Conservation (phyloP, 2,888 invertebrate genomes). For the Siphlonurus alternatus region DNA sequence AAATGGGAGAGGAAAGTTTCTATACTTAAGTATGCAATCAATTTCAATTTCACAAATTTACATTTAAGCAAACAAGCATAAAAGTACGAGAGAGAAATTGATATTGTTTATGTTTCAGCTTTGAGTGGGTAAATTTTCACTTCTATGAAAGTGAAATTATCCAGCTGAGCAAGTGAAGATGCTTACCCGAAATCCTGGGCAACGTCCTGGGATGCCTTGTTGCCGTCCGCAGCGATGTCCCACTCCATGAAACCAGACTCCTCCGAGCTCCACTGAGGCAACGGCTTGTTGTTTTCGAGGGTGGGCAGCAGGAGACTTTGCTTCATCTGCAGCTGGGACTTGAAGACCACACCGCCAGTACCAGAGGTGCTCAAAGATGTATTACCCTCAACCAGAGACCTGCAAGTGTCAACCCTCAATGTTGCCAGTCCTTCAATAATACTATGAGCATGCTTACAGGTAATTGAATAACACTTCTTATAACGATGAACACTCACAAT, state of each 20-base stretch:
- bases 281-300: not conserved
- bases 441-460: too few species aligned
- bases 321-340: not conserved
- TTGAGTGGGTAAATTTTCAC: too few species aligned
- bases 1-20: too few species aligned
- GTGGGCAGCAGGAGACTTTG: not conserved
- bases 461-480: too few species aligned
- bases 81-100: too few species aligned
- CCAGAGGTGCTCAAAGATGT: not conserved
- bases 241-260: conserved; percentile 16
- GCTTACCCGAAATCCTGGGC: not conserved
- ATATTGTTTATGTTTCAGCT: too few species aligned
- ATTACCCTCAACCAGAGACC: not conserved
- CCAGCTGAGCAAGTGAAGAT: too few species aligned
- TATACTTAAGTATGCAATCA: too few species aligned
- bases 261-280: conserved; percentile 13
- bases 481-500: too few species aligned
- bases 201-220: not conserved
- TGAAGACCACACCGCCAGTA: not conserved
- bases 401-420: not conserved
- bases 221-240: conserved; percentile 9
- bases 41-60: too few species aligned
- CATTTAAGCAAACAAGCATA: too few species aligned
- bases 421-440: not conserved
- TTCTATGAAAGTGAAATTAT: too few species aligned